Percentiles rank a stretch among this genome's conserved stretches.
Conservation (phyloP, 2,797 vertebrate species). For the Pseudopleuronectes americanus region DNA sequence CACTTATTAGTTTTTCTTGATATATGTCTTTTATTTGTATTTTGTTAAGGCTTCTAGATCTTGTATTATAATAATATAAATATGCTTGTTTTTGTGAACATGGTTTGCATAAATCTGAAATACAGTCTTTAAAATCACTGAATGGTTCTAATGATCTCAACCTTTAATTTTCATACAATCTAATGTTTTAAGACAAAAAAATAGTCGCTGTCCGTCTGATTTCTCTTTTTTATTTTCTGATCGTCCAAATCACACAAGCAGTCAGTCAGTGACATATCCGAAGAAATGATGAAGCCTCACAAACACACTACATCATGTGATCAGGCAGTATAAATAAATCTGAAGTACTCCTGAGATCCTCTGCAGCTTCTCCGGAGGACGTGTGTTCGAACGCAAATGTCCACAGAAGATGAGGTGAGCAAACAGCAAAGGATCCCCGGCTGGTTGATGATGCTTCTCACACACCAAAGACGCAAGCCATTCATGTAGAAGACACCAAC, state of each 20-base stretch:
- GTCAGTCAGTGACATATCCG: conserved; percentile 21
- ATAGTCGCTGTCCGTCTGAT: not conserved
- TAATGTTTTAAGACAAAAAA: not conserved
- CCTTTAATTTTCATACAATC: not conserved
- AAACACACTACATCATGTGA: conserved; percentile 16
- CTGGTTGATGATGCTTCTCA: no score
- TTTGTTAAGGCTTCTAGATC: conserved; percentile 6
- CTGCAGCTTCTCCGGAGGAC: no score
- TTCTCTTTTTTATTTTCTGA: conserved; percentile 47
- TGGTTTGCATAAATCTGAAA: conserved; percentile 13
- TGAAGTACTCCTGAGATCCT: not conserved
- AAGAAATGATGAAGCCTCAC: conserved; percentile 30
- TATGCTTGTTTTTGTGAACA: conserved; percentile 14
- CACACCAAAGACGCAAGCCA: no score
- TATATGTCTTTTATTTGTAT: not conserved
- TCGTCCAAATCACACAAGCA: conserved; percentile 46
- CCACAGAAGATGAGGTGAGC: no score
- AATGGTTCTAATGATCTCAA: not conserved
- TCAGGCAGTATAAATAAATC: conserved; percentile 24
- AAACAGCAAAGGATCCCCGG: no score
- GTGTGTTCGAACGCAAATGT: no score
- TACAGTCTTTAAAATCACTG: conserved; percentile 1
- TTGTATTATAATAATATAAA: conserved; percentile 22
- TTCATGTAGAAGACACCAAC: no score
- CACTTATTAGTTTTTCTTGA: not conserved